Conservation (phyloP, 1,140 invertebrate genomes). For the Gonatopus flavifemur region DNA sequence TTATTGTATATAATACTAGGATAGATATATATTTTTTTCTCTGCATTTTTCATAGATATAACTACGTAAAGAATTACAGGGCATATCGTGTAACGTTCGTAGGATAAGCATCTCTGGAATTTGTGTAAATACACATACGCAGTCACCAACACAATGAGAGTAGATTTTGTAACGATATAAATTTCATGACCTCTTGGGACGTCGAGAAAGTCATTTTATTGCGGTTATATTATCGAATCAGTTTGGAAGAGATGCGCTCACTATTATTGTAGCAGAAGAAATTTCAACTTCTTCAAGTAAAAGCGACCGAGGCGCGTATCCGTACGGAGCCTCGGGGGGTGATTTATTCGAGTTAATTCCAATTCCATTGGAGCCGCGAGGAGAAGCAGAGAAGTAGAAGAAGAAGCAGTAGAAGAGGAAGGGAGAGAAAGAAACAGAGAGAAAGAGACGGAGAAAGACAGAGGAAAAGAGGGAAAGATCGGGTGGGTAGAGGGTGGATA, state of each 20-base stretch:
- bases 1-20: too few species aligned
- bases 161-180: too few species aligned
- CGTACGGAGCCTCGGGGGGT: constrained; percentile 48
- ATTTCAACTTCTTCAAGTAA: constrained; percentile 43
- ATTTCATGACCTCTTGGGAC: too few species aligned
- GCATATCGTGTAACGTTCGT: too few species aligned
- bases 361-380: constrained; percentile 59
- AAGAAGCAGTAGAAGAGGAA: constrained; percentile 22
- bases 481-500: constrained; percentile 49
- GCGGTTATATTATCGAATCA: not conserved
- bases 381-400: constrained; percentile 28
- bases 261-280: constrained; percentile 48
- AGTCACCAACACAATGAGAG: too few species aligned
- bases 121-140: too few species aligned
- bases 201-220: too few species aligned
- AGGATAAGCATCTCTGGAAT: too few species aligned
- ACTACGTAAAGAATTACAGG: too few species aligned
- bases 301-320: constrained; percentile 36
- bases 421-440: constrained; percentile 27
- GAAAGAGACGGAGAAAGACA: constrained; percentile 23
- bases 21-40: too few species aligned
- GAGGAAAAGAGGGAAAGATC: constrained; percentile 25
- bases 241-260: constrained; percentile 7
- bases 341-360: constrained; percentile 62
- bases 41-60: too few species aligned